These are phyloP conservation scores for Anniella stebbinsi DNA, from an alignment of 2,797 vertebrate genomes.

Conservation along the genomic window DNA sequence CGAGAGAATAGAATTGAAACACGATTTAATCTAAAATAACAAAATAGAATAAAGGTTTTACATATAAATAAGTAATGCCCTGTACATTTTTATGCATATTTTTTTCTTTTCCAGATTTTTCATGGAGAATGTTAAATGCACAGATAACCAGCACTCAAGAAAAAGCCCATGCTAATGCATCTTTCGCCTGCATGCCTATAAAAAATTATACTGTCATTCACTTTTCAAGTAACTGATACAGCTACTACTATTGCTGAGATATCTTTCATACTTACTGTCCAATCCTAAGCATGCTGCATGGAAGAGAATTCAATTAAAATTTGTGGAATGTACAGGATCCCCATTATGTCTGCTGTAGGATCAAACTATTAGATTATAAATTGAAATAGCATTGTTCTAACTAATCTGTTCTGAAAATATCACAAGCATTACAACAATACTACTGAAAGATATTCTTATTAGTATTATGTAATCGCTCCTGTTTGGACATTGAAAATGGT, in stretches of 20 bases:
- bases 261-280: constrained; percentile 44
- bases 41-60: constrained; percentile 85
- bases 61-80: constrained; percentile 83
- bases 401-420: constrained; percentile 48
- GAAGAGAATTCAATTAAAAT: constrained; percentile 22
- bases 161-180: constrained; percentile 39
- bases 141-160: constrained; percentile 59
- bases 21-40: constrained; percentile 86
- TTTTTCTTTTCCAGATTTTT: constrained; percentile 66
- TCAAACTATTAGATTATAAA: constrained; percentile 9
- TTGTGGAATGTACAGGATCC: background rate
- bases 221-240: constrained; percentile 36
- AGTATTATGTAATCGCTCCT: background rate
- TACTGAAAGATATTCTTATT: background rate
- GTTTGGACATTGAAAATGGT: background rate
- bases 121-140: constrained; percentile 58
- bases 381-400: constrained; percentile 50
- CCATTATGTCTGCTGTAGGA: background rate
- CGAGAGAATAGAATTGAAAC: constrained; percentile 86
- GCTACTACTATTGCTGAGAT: constrained; percentile 44
- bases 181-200: constrained; percentile 28
- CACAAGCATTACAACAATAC: constrained; percentile 35
- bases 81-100: constrained; percentile 73
- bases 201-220: constrained; percentile 52
- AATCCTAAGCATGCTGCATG: background rate